Base-by-base conservation (phyloP, 2,888 invertebrate genomes). In the Polietes domitor region DNA sequence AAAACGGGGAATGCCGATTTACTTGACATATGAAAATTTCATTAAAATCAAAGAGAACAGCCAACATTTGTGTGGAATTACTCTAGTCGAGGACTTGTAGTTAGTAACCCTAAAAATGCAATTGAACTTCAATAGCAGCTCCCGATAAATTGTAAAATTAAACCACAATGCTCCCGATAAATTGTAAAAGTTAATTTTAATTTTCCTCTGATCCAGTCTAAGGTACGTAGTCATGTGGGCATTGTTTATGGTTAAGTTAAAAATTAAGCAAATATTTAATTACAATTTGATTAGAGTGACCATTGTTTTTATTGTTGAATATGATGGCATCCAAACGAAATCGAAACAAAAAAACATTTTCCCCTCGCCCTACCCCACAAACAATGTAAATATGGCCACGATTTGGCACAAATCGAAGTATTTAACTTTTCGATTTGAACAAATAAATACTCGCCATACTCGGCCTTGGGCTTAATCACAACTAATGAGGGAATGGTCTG, bases 261-360 rank as follows among this genome's bases (percentile, higher is more conserved):
- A 77, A 80, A 75, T 72, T 78, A 75, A 71, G 37, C 63, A 83
- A 83, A 80, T 80, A 83, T 80, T 80, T 78, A 80, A 80, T 80
- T 80, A 72, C 17, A 12, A 68, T 68, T 41, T 43, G 21, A 68
- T 43, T 24, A 68, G 68, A 24, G 43, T 68, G 24, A 43, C 68
- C 68, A 24, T 61, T 61, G 17, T 28, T 28, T 61, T 61, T 28
- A 2, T 28, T 17, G 6, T 32, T 2, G 5, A 58, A 58, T 63
- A 74, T 63, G 21, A 28, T 7, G 21, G 68, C 37, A 21, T 53
- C 26, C 28, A n/a, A 82, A 26, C 4, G 24, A 72, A 26, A 43
- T 32, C 37, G 43, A 43, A 58, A 47, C 12, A 32, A 75, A 68
- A 68, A 37, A n/a, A 5, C 17, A 65, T 4, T 1, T 41, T 12